Evolutionary conservation across 2,888 invertebrate species (phyloP).

Genomic region (Ypsolopha scabrella): DNA sequence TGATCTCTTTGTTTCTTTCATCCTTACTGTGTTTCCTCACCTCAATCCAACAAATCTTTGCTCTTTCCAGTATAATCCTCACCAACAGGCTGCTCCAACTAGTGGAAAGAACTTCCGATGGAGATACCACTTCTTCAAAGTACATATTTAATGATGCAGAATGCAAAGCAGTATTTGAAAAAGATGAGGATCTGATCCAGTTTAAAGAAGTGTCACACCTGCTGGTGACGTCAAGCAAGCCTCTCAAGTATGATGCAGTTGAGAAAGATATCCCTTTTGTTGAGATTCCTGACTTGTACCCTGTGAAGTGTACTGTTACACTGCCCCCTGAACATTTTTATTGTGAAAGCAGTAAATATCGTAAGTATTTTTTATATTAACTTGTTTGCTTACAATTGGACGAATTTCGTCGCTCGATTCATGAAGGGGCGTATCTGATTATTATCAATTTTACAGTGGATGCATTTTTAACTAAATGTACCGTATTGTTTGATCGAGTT

Average conservation of each 20-base stretch:
- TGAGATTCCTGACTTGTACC: slow-evolving; percentile 78
- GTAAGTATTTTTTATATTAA: slow-evolving; percentile 66
- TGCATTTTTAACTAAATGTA: too few species aligned
- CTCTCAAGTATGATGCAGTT: slow-evolving; percentile 65
- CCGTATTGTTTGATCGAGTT: too few species aligned
- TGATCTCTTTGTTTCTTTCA: not conserved
- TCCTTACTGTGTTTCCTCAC: too few species aligned
- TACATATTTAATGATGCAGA: slow-evolving; percentile 71
- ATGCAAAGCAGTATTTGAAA: slow-evolving; percentile 70
- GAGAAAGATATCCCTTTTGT: slow-evolving; percentile 60
- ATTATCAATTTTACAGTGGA: too few species aligned
- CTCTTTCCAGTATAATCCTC: slow-evolving; percentile 72
- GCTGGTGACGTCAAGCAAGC: slow-evolving; percentile 73
- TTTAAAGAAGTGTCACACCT: slow-evolving; percentile 76
- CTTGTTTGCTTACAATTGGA: slow-evolving; percentile 2
- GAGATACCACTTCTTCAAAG: slow-evolving; percentile 63
- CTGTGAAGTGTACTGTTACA: slow-evolving; percentile 80
- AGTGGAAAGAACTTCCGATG: slow-evolving; percentile 74
- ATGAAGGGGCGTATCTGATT: too few species aligned
- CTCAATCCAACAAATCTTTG: not conserved
- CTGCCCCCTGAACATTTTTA: slow-evolving; percentile 75
- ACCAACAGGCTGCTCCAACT: slow-evolving; percentile 75
- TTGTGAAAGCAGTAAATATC: slow-evolving; percentile 71
- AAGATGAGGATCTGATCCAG: slow-evolving; percentile 72
- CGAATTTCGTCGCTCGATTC: too few species aligned